Conservation (phyloP, 64 coral and sea anemone species). For the Orbicella faveolata region DNA sequence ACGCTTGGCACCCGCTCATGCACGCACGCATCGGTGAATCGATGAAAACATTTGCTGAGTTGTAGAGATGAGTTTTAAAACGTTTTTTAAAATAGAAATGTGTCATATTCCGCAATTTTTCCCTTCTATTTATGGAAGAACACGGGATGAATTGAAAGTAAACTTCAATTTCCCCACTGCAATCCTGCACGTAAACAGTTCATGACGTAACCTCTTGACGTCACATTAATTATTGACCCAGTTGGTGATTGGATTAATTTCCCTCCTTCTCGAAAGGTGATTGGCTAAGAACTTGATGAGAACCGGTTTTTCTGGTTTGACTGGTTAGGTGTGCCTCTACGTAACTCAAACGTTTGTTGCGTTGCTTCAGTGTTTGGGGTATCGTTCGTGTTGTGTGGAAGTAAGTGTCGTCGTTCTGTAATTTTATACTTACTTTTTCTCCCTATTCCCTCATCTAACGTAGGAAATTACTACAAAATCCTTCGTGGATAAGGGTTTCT, state of each 20-base stretch:
- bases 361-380: constrained; percentile 67
- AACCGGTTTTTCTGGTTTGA: constrained; percentile 63
- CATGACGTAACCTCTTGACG: constrained; percentile 62
- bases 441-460: not conserved
- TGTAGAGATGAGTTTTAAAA: too few species aligned
- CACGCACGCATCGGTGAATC: too few species aligned
- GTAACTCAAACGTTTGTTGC: constrained; percentile 11
- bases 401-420: too few species aligned
- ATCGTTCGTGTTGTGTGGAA: not conserved
- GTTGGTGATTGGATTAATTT: constrained; percentile 57
- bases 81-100: too few species aligned
- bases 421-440: not conserved
- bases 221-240: constrained; percentile 9
- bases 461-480: constrained; percentile 2
- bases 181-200: not conserved
- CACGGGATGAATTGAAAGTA: too few species aligned
- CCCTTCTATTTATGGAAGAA: too few species aligned
- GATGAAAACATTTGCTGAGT: too few species aligned
- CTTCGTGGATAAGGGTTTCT: not conserved
- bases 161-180: not conserved
- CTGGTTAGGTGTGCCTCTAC: constrained; percentile 20
- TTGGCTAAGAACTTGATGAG: constrained; percentile 55
- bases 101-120: too few species aligned
- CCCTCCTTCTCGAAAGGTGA: constrained; percentile 26
- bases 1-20: too few species aligned